Percentiles rank a stretch among this genome's conserved stretches.
Conservation (phyloP, 1,140 invertebrate species). For the Rhynchophorus ferrugineus region DNA sequence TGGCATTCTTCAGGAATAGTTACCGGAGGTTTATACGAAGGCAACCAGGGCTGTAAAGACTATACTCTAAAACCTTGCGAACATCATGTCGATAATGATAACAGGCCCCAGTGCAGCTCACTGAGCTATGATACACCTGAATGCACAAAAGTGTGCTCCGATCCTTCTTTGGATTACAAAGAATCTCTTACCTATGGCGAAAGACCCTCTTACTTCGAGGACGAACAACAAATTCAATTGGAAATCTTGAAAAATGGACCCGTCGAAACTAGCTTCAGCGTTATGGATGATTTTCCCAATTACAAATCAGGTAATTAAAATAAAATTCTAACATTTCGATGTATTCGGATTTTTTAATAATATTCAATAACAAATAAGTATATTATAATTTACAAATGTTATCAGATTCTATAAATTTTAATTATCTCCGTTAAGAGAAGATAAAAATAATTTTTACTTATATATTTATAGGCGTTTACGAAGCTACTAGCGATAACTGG, state of each 20-base stretch:
- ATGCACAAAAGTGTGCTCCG: constrained; percentile 50
- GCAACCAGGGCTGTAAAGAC: constrained; percentile 37
- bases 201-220: background rate
- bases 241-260: constrained; percentile 26
- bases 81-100: constrained; percentile 50
- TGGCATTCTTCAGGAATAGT: constrained; percentile 55
- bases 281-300: constrained; percentile 58
- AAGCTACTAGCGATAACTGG: constrained; percentile 70
- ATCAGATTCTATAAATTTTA: too few species aligned
- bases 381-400: too few species aligned
- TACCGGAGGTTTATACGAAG: constrained; percentile 54
- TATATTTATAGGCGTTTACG: constrained; percentile 49
- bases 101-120: constrained; percentile 14
- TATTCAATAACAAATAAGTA: too few species aligned
- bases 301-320: constrained; percentile 55
- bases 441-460: too few species aligned
- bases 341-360: too few species aligned
- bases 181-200: constrained; percentile 42
- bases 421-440: too few species aligned
- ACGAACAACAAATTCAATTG: constrained; percentile 15
- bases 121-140: constrained; percentile 45
- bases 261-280: constrained; percentile 29
- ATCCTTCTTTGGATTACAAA: constrained; percentile 47
- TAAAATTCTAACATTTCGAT: too few species aligned
- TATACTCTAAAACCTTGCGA: constrained; percentile 49